Conservation (phyloP, 2,113 vertebrate genomes). For the Heptranchias perlo region DNA sequence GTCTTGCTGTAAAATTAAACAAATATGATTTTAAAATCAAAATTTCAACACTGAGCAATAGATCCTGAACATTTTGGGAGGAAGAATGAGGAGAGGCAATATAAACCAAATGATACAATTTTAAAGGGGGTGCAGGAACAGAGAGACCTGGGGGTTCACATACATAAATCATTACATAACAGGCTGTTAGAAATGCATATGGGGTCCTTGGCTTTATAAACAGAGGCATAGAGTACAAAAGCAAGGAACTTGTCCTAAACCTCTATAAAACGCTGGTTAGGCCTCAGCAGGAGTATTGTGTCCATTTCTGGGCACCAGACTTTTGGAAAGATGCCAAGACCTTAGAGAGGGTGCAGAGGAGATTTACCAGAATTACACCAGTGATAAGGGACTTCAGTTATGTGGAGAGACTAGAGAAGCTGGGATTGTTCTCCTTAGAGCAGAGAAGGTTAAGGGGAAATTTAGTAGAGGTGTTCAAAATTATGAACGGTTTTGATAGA, state of each 20-base stretch:
- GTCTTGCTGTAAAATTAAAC: too few relatives aligned
- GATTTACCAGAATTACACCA: neutral
- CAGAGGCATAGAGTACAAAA: too few relatives aligned
- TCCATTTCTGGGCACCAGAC: neutral
- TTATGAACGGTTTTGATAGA: neutral
- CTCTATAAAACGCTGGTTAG: neutral
- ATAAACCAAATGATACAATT: too few relatives aligned
- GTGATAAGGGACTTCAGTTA: neutral
- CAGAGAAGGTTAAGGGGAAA: neutral
- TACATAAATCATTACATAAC: too few relatives aligned
- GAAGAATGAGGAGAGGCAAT: too few relatives aligned
- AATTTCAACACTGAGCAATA: too few relatives aligned
- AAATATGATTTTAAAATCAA: too few relatives aligned
- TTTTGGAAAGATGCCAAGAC: neutral
- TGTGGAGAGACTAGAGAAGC: neutral
- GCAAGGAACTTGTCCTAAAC: neutral
- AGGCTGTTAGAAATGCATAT: too few relatives aligned
- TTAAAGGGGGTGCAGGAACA: too few relatives aligned
- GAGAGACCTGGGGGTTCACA: too few relatives aligned
- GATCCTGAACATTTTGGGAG: too few relatives aligned
- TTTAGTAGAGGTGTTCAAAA: neutral
- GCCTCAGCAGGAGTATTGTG: neutral
- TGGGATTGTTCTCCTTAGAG: neutral
- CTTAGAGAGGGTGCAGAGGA: neutral
- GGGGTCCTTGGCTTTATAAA: too few relatives aligned